Base-by-base conservation (phyloP, 2,888 invertebrate species). In the Agrotis clavis region DNA sequence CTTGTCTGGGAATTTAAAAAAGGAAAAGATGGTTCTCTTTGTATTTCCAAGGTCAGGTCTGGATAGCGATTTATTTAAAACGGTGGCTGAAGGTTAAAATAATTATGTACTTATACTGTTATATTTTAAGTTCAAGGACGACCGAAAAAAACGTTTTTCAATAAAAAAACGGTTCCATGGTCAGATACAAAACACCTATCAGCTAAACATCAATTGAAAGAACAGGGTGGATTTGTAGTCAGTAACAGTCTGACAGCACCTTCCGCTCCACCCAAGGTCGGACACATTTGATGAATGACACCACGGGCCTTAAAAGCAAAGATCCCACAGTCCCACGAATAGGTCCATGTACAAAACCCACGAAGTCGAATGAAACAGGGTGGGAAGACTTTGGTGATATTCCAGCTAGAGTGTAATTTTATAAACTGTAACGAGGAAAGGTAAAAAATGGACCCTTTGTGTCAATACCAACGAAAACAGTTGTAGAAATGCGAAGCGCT, bases 1-100 rank as follows among this genome's bases (percentile, higher is more conserved):
- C 47, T 71, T 13, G 21, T 61, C 60, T 64, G 25, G 16, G 13
- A 54, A 25, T 14, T 51, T 11, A 11, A 14, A 41, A 67, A 30
- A 53, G 48, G 18, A 11, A 25, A 51, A 47, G 48, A 53, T 48
- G 35, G 47, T 11, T 25, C 51, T 60, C 51, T 51, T 76, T 60
- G 54, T 71, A 3, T 14, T 1, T 53, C 2, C 30, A 63, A 73
- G 66, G 60, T 18, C 47, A 18, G 1, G 16, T 51, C 16, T 59
- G 47, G 25, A 72, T 68, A 25, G 18, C 45, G 45, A 72, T 61
- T 64, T 54, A 79, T 76, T 61, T 61, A 9, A 50, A 54, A 56
- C 35, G 25, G 30, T 35, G 18, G 19, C 35, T 54, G 30, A 30
- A 16, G 25, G 19, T 35, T 16, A 41, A 41, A 11, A n/a, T 41